Evolutionary conservation across 2,888 invertebrate species (phyloP).

Genomic region (Leptodirus hochenwartii): DNA sequence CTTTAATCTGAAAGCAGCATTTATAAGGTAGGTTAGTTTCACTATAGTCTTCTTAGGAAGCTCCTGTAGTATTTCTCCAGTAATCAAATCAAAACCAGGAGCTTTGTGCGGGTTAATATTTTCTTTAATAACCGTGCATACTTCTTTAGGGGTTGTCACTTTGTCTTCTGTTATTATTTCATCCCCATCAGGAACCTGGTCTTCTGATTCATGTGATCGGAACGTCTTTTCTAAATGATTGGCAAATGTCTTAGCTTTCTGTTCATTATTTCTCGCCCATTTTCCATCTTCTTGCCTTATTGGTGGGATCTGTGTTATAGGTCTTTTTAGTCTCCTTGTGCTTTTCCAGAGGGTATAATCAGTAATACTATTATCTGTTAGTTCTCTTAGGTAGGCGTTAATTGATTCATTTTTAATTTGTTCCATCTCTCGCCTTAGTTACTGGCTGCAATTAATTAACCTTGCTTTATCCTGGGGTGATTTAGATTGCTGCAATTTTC

Average conservation of each 20-base stretch:
- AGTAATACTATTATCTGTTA: conserved; percentile 7
- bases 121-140: neutral
- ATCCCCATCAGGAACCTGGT: neutral
- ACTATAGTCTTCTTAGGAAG: conserved; percentile 5
- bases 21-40: conserved; percentile 4
- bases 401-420: conserved; percentile 8
- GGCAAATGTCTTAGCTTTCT: no score
- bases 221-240: no score
- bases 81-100: conserved; percentile 7
- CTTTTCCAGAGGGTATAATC: conserved; percentile 10
- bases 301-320: neutral
- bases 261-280: no score
- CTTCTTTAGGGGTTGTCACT: neutral
- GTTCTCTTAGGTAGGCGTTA: conserved; percentile 9
- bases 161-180: neutral
- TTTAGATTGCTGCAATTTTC: conserved; percentile 3
- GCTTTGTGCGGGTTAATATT: conserved; percentile 7
- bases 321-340: conserved; percentile 8
- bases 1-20: neutral
- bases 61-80: conserved; percentile 6
- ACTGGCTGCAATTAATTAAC: conserved; percentile 6
- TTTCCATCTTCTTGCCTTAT: neutral
- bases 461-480: conserved; percentile 8
- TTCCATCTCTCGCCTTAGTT: conserved; percentile 9
- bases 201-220: no score